Percentiles rank a stretch among this genome's conserved stretches.
Conservation (phyloP, 2,888 invertebrate genomes). For the Cheiracanthium punctorium region DNA sequence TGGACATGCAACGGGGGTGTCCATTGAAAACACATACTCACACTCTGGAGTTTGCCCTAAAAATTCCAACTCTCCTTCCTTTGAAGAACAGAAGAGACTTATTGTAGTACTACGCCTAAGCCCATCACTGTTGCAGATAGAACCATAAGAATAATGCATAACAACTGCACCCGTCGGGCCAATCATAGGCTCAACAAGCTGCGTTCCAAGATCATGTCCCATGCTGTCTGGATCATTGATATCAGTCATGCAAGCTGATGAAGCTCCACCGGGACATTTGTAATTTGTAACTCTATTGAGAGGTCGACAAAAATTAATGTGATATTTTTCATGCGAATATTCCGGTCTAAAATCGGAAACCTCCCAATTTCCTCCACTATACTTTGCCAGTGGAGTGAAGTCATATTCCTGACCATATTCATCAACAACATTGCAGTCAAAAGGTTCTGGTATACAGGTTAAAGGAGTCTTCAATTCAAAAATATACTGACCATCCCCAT, state of each 20-base stretch:
- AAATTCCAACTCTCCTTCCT: constrained; percentile 38
- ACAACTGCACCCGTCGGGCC: constrained; percentile 26
- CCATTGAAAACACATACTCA: constrained; percentile 75
- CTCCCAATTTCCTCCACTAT: constrained; percentile 73
- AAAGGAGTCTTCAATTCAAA: constrained; percentile 58
- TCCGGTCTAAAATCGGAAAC: constrained; percentile 72
- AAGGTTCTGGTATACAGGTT: constrained; percentile 36
- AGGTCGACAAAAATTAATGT: constrained; percentile 75
- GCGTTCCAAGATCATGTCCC: constrained; percentile 47
- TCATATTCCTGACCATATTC: constrained; percentile 74
- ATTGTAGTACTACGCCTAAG: constrained; percentile 53
- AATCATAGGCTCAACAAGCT: constrained; percentile 27
- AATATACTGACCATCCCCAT: constrained; percentile 28
- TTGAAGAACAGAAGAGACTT: constrained; percentile 41
- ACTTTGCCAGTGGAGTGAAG: constrained; percentile 73
- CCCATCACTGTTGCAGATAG: constrained; percentile 30
- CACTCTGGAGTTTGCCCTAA: constrained; percentile 72
- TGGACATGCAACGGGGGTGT: constrained; percentile 75
- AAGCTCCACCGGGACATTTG: constrained; percentile 69
- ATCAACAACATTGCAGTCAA: constrained; percentile 55
- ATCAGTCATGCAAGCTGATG: constrained; percentile 43
- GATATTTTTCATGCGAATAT: constrained; percentile 73
- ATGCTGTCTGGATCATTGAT: not conserved
- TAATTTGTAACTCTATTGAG: constrained; percentile 73
- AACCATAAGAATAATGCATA: constrained; percentile 49